Evolutionary conservation across 1,140 invertebrate species (phyloP), one percentile per base, ranked within the genome.

Genomic region (Drosophila serrata): DNA sequence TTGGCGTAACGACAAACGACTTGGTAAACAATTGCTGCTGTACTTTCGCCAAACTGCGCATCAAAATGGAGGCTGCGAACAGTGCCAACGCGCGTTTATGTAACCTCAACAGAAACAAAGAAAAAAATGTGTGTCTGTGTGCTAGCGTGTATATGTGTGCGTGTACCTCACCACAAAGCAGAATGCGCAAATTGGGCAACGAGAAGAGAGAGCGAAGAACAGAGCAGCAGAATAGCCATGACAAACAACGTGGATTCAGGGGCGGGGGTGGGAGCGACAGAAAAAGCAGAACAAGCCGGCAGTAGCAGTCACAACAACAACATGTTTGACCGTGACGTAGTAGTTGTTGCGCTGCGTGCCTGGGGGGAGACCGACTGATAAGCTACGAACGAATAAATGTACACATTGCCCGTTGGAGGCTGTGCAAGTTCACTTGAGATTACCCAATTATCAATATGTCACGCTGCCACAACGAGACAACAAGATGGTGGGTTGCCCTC

Each of bases 71-170:
- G 67, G 81, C 75, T 59, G 42, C 37, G 49, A 87, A 79, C 79
- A 88, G 80, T 87, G 82, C 73, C 67, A 69, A 64, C 63, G 74
- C 72, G 77, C 69, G 69, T 85, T 85, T 85, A 85, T 85, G 81
- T 86, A 85, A 85, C 65, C 60, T 29, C 37, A 67, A 72, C 46
- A 62, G 49, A 53, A 55, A 55, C 33, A 55, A 55, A 55, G 51
- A 37, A 55, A 29, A 19, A 55, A 55, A 55, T 37, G 51, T 60
- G 42, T 59, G 46, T 73, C 22, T 63, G 55, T 60, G 64, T 37
- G 48, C 55, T 31, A 61, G 79, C 45, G 57, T 55, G 55, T 77
- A 70, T 60, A 76, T 74, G 84, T 65, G 58, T 82, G 78, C 72
- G 72, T 79, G 67, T 87, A 72, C 40, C 58, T 67, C 64, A 56